Evolutionary conservation across 2,888 invertebrate species (phyloP), one percentile per base, ranked within the genome.

Genomic region (Blastobasis adustella): DNA sequence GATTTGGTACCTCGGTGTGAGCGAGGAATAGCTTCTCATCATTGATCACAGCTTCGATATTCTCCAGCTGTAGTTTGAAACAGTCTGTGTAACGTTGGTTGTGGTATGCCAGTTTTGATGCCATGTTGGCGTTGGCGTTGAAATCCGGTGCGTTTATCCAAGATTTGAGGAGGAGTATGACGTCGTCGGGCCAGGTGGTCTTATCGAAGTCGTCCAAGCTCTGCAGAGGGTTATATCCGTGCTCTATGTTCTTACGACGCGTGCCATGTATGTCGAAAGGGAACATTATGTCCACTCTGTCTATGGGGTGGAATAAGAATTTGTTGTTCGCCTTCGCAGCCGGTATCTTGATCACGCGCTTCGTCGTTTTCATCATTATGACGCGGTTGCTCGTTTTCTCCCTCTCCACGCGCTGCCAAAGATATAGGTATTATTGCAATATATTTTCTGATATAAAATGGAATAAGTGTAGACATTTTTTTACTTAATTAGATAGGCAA

Each of bases 261-360:
- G 70, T 62, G 9, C 68, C 77, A 5, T 82, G 74, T 1, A 78
- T 53, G 40, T 85, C 81, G 57, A 79, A 82, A 0, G 82, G 82
- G 54, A 87, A 83, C 82, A 86, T 82, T 36, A 79, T 76, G 46
- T 85, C 83, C 23, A 87, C 67, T 46, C 79, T 66, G 51, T 86
- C 86, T 45, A 86, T 72, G 7, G 73, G 77, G 55, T 85, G 82
- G 54, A 87, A 87, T 10, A 79, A 45, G 54, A 82, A 84, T 58
- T 85, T 85, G 60, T 82, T 83, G 55, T 72, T 74, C 57, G 61
- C 71, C 1, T 77, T 68, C 51, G 65, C 79, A 4, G 86, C 88
- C 0, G 93, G 93, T 50, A 93, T 89, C 73, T 93, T 92, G 45
- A 94, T 91, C 4, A 94, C 90, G n/a, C 94, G 89, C 70, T 92